Base-by-base conservation (phyloP, 2,888 invertebrate genomes). In the Tridacna gigas region DNA sequence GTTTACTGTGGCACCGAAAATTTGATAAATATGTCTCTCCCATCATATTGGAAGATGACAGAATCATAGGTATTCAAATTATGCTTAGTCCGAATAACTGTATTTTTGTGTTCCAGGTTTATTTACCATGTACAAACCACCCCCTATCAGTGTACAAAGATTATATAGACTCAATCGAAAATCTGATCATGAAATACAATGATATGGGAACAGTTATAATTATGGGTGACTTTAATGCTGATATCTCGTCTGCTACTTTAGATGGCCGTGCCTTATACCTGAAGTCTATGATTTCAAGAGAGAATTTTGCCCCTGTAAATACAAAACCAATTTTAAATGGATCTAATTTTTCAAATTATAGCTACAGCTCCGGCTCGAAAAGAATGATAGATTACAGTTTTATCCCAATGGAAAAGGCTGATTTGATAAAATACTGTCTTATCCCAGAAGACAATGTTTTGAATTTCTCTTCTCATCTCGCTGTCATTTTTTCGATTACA, bases 171-270 rank as follows among this genome's bases (percentile, higher is more conserved):
- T 45, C 61, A 26, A 25, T 65, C n/a, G 76, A 76, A 76, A 76
- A 47, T 48, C 18, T 76, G 22, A 66, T 76, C 12, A 63, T 28
- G 13, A 65, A 25, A 22, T 76, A 48, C 45, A 47, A 15, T 48
- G 65, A 76, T n/a, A 65, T 47, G 26, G 76, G 76, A 11, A 20
- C 18, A n/a, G 25, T 76, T 7, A 45, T 76, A 4, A 22, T 45
- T 9, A 76, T 76, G 76, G 76, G 76, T 13, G 76, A 76, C 26
- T 66, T 45, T 47, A 76, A 76, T 47, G 28, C 66, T 13, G 76
- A 76, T 20, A 28, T 76, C 25, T 13, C 13, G 18, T 65, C 66
- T 15, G 65, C 45, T 20, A 25, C 25, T 15, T 37, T 37, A 37
- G 37, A 13, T 20, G n/a, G 28, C 13, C 18, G 37, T 5, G 26